Percentiles rank a stretch among this genome's conserved stretches.
Evolutionary conservation across 2,113 vertebrate species (phyloP).

Genomic region (Siniperca chuatsi): DNA sequence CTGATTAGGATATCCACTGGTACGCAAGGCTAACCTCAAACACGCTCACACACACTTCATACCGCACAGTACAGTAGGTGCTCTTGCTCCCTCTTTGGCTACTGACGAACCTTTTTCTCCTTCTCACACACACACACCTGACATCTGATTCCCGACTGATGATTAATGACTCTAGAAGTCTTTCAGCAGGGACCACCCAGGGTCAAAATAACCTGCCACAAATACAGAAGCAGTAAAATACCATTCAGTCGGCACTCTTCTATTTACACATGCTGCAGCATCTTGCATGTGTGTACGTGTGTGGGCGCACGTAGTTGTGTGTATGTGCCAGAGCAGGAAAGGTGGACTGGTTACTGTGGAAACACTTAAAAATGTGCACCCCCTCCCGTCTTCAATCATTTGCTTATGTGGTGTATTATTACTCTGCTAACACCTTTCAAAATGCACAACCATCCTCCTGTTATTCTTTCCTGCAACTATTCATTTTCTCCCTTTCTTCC

Average conservation of each 20-base stretch:
- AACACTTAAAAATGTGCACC: conserved; percentile 40
- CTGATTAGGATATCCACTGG: conserved; percentile 80
- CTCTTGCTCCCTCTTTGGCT: conserved; percentile 30
- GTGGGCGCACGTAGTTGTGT: background rate
- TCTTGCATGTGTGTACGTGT: background rate
- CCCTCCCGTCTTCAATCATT: conserved; percentile 28
- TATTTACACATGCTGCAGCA: conserved; percentile 55
- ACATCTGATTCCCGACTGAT: conserved; percentile 69
- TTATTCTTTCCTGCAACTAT: conserved; percentile 33
- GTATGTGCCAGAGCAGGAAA: conserved; percentile 35
- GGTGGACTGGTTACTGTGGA: conserved; percentile 29
- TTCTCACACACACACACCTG: conserved; percentile 61
- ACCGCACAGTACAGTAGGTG: conserved; percentile 50
- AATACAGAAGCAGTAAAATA: conserved; percentile 71
- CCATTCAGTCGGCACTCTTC: conserved; percentile 62
- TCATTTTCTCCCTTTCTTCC: background rate
- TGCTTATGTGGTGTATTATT: conserved; percentile 14
- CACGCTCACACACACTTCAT: conserved; percentile 43
- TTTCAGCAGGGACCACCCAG: conserved; percentile 71
- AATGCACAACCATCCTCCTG: conserved; percentile 30
- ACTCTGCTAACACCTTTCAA: conserved; percentile 33
- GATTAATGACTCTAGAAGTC: conserved; percentile 67
- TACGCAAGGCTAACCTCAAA: conserved; percentile 65
- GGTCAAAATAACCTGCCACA: conserved; percentile 67
- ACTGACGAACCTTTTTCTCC: conserved; percentile 11